These are phyloP conservation scores for Drosophila macrospina DNA, from an alignment of 2,888 invertebrate genomes.

Conservation along the genomic window DNA sequence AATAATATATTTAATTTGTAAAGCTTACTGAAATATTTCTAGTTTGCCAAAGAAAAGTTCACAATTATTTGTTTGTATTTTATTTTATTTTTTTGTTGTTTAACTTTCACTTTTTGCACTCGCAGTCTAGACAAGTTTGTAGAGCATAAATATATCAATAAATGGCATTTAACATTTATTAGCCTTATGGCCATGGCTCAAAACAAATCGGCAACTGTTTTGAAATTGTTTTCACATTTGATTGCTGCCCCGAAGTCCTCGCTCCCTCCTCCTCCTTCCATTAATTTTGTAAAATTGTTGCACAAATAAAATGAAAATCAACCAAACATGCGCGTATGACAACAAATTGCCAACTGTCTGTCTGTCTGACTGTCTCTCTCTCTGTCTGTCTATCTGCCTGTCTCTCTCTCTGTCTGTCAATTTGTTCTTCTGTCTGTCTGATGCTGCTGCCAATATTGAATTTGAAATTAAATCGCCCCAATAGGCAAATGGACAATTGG, in stretches of 20 bases:
- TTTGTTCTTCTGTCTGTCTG: constrained; percentile 19
- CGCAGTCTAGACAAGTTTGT: neutral
- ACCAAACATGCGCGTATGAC: constrained; percentile 62
- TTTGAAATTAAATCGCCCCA: constrained; percentile 77
- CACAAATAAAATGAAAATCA: constrained; percentile 70
- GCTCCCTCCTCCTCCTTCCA: constrained; percentile 30
- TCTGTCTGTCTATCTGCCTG: constrained; percentile 9
- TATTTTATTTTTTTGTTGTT: neutral
- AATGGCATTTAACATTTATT: constrained; percentile 15
- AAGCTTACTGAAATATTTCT: neutral
- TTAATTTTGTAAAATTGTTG: constrained; percentile 74
- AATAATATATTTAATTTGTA: neutral
- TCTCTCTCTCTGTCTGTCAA: constrained; percentile 14
- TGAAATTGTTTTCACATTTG: constrained; percentile 54
- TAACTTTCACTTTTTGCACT: neutral
- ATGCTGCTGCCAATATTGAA: constrained; percentile 75
- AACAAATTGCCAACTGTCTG: constrained; percentile 63
- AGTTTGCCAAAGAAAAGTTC: neutral
- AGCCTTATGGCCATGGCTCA: constrained; percentile 1
- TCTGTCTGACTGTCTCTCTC: constrained; percentile 25
- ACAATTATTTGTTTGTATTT: neutral
- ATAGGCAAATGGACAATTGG: constrained; percentile 60
- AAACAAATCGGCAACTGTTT: constrained; percentile 39
- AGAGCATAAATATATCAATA: constrained; percentile 7
- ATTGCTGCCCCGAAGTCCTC: constrained; percentile 8